Conservation (phyloP, 2,113 vertebrate species). For the Gobius niger region DNA sequence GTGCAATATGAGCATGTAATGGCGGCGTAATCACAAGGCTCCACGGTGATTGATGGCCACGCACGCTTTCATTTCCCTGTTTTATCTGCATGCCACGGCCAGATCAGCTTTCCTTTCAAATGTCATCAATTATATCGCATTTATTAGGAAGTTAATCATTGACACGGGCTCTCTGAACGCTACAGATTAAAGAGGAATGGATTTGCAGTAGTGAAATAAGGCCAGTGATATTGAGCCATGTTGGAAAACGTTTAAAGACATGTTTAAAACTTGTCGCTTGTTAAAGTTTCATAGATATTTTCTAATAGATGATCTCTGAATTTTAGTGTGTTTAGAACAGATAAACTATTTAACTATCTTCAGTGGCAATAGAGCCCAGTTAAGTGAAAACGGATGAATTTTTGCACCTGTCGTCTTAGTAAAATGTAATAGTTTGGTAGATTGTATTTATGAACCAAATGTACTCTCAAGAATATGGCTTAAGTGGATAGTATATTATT, state of each 20-base stretch:
- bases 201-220: neutral
- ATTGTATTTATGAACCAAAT: too few relatives aligned
- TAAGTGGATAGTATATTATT: too few relatives aligned
- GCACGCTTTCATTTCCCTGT: conserved; percentile 55
- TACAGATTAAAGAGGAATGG: neutral
- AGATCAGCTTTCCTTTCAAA: conserved; percentile 42
- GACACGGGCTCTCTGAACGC: conserved; percentile 25
- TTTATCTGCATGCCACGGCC: conserved; percentile 41
- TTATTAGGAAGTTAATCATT: conserved; percentile 28
- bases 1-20: conserved; percentile 50
- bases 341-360: too few relatives aligned
- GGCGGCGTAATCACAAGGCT: conserved; percentile 39
- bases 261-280: too few relatives aligned
- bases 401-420: too few relatives aligned
- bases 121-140: conserved; percentile 23
- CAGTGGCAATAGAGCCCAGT: too few relatives aligned
- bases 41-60: conserved; percentile 48
- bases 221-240: neutral
- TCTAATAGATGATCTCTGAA: too few relatives aligned
- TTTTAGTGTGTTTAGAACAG: too few relatives aligned
- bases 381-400: too few relatives aligned
- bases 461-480: too few relatives aligned
- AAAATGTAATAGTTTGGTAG: too few relatives aligned
- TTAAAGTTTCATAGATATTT: too few relatives aligned
- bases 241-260: neutral